Evolutionary conservation across 92 coral and sea anemone species (phyloP).

Genomic region (Epizoanthus illoricatus): DNA sequence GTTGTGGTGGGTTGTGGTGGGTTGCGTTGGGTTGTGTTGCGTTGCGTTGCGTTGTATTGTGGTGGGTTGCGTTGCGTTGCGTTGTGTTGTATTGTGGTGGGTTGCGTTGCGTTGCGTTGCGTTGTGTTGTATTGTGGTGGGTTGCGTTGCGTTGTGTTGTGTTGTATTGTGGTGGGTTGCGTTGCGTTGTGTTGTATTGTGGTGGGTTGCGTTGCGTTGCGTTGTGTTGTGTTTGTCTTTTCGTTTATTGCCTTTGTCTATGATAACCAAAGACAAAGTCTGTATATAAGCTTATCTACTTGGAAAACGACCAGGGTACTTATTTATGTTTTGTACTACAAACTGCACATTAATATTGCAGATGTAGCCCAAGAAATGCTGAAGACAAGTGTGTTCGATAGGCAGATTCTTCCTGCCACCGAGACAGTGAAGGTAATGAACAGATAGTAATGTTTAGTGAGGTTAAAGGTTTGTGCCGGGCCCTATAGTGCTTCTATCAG

Average conservation of each 20-base stretch:
- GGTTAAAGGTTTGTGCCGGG: too few species aligned
- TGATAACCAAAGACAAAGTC: too few species aligned
- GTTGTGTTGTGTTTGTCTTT: neutral
- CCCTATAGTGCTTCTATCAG: too few species aligned
- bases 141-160: neutral
- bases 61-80: too few species aligned
- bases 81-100: neutral
- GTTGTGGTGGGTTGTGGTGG: too few species aligned
- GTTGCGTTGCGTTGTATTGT: too few species aligned
- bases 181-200: neutral
- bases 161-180: neutral
- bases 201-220: neutral
- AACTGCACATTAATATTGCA: constrained; percentile 18
- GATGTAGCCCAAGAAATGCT: constrained; percentile 69
- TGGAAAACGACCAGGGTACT: too few species aligned
- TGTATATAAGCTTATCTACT: too few species aligned
- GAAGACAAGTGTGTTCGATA: constrained; percentile 64
- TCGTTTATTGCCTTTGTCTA: neutral
- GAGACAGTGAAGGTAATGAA: constrained; percentile 63
- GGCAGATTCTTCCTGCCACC: constrained; percentile 63
- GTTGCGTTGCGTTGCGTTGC: too few species aligned
- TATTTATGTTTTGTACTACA: too few species aligned
- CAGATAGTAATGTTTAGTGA: neutral
- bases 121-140: neutral
- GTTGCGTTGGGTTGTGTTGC: too few species aligned